These are phyloP conservation scores for Drepana falcataria DNA, from an alignment of 2,888 invertebrate species.

Conservation along the genomic window DNA sequence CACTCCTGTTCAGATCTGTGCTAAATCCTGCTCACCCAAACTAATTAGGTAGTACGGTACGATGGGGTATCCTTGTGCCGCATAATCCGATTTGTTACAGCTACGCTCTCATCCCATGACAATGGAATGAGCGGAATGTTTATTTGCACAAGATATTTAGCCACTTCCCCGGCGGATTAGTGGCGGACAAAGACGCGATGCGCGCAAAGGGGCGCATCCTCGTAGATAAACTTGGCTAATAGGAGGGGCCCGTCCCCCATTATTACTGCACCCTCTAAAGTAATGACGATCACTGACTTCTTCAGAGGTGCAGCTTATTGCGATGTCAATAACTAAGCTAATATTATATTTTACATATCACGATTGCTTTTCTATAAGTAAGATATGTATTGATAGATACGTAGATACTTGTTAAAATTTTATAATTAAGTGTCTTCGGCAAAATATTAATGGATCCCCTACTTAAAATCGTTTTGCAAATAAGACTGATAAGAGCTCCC, in stretches of 20 bases:
- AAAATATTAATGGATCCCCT: too few species aligned
- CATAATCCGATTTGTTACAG: conserved; percentile 70
- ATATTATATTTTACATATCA: too few species aligned
- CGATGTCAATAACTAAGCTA: neutral
- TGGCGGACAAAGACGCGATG: conserved; percentile 60
- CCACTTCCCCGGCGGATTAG: conserved; percentile 75
- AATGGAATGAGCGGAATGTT: conserved; percentile 69
- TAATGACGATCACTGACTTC: conserved; percentile 50
- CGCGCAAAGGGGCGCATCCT: conserved; percentile 51
- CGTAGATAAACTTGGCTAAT: conserved; percentile 67
- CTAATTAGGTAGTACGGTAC: conserved; percentile 51
- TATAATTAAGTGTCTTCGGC: too few species aligned
- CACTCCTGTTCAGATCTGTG: conserved; percentile 7
- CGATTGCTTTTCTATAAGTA: too few species aligned
- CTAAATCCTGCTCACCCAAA: conserved; percentile 47
- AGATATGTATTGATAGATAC: too few species aligned
- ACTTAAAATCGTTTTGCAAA: too few species aligned
- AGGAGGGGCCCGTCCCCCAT: conserved; percentile 61
- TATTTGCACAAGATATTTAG: conserved; percentile 79
- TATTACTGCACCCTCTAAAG: conserved; percentile 18
- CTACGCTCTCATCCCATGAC: conserved; percentile 57
- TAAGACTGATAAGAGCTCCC: too few species aligned
- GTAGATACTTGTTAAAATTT: too few species aligned
- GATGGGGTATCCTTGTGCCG: conserved; percentile 56
- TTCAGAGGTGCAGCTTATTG: neutral